Evolutionary conservation across 2,888 invertebrate genomes (phyloP), one percentile per base, ranked within the genome.

Genomic region (Drosophila helvetica): DNA sequence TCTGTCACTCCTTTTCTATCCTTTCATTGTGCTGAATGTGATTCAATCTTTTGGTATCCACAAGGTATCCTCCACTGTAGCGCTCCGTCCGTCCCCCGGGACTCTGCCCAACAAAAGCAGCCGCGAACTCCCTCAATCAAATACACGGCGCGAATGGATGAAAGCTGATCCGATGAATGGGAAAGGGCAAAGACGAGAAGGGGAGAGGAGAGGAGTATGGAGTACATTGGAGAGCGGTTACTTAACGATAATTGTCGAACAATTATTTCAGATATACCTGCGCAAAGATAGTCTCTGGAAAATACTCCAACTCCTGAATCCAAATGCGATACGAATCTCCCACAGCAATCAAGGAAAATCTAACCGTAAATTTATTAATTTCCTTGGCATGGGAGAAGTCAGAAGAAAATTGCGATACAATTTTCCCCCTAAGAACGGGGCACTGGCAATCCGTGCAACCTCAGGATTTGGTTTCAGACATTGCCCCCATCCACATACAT

Each of bases 121-220:
- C 65, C 68, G 25, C 73, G 64, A 71, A 54, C 46, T 57, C 66
- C 73, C 64, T 18, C 74, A 71, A 53, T 57, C 64, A 55, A 71
- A 72, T 54, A 19, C 46, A 42, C 53, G 38, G 15, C 12, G 47
- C 48, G 19, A 46, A 22, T 42, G 47, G 30, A 48, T 55, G 67
- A 54, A 72, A 63, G 65, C 65, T 25, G 25, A 25, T 25, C 25
- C 7, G 30, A 50, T 9, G 54, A 59, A 33, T 19, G 27, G 30
- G 1, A 22, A 22, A 22, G 22, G 4, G 5, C 5, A 22, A 22
- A 5, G 22, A 5, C 4, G 22, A 0, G 22, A 22, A 22, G 22
- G 0, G 4, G 22, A 22, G n/a, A 4, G 22, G 4, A 22, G 18
- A 33, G 27, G 27, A 30, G 51, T 12, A 8, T 8, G 30, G 30